phyloP scores from a whole-genome alignment of 2,113 vertebrate species.

The Xiphophorus hellerii region DNA sequence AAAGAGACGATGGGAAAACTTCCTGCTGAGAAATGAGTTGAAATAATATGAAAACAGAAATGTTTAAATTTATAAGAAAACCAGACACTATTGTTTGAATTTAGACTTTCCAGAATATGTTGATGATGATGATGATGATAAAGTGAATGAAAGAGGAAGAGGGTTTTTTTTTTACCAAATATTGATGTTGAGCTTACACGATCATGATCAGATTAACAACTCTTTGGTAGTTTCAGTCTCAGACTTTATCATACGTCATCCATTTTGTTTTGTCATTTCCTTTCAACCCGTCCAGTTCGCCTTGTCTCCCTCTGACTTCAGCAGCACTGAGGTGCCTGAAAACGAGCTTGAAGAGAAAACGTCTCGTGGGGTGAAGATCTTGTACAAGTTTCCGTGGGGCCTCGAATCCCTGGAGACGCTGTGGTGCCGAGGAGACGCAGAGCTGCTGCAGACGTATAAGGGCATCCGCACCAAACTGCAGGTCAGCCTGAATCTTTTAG shows the following conservation, averaged over 20 bases:
- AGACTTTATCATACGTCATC: background rate
- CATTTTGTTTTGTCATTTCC: background rate
- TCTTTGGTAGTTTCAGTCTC: background rate
- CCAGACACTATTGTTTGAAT: too few species aligned
- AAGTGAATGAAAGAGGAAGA: too few species aligned
- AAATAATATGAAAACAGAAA: too few species aligned
- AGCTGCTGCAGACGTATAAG: conserved; percentile 82
- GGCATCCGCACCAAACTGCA: conserved; percentile 77
- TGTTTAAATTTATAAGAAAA: too few species aligned
- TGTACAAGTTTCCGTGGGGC: conserved; percentile 92
- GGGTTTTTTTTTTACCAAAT: too few species aligned
- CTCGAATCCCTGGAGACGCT: conserved; percentile 88
- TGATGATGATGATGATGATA: too few species aligned
- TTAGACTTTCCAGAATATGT: too few species aligned
- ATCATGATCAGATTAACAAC: background rate
- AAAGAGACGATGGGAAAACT: background rate
- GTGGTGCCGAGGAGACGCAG: conserved; percentile 82
- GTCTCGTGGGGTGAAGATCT: conserved; percentile 82
- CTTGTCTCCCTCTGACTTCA: conserved; percentile 88
- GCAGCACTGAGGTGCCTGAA: conserved; percentile 81
- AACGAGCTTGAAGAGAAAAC: conserved; percentile 65
- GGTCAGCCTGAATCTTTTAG: conserved; percentile 60
- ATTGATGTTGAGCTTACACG: too few species aligned
- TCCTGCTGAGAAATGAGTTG: too few species aligned
- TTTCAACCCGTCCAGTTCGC: conserved; percentile 85